A percentile compares a stretch with the other conserved stretches of the same genome.
Conservation (phyloP, 2,888 invertebrate genomes). For the Hirtodrosophila confusa region DNA sequence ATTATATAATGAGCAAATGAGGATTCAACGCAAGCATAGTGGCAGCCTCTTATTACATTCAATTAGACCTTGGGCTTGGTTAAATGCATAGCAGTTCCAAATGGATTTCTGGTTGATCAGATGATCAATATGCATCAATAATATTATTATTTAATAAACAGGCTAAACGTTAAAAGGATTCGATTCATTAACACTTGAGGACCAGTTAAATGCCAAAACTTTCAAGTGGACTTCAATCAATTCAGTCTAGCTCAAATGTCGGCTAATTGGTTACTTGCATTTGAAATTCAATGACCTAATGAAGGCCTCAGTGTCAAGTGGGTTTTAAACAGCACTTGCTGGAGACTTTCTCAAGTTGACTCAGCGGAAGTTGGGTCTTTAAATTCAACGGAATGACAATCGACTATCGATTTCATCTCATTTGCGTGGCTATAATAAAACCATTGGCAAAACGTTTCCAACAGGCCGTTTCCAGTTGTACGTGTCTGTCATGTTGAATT, state of each 20-base stretch:
- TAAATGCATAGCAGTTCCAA: too few species aligned
- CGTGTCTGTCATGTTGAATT: slow-evolving; percentile 74
- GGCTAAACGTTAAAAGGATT: too few species aligned
- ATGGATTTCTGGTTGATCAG: too few species aligned
- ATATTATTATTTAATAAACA: too few species aligned
- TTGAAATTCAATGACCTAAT: slow-evolving; percentile 44
- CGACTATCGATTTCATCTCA: slow-evolving; percentile 67
- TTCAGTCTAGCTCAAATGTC: slow-evolving; percentile 10
- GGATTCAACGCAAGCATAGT: too few species aligned
- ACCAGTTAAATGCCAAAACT: too few species aligned
- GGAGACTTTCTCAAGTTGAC: slow-evolving; percentile 17
- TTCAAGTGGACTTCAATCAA: background rate
- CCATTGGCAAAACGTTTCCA: slow-evolving; percentile 66
- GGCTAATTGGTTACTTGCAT: slow-evolving; percentile 39
- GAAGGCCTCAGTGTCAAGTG: background rate
- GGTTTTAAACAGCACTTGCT: background rate
- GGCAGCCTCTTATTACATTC: too few species aligned
- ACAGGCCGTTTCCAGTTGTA: slow-evolving; percentile 63
- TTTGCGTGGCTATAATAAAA: slow-evolving; percentile 67
- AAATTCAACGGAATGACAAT: slow-evolving; percentile 41
- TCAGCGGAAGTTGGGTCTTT: slow-evolving; percentile 13
- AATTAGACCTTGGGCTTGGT: too few species aligned
- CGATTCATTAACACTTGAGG: too few species aligned
- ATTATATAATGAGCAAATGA: background rate
- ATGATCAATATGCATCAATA: too few species aligned